phyloP scores from a whole-genome alignment of 2,888 invertebrate genomes.

The Rhogogaster chlorosoma region DNA sequence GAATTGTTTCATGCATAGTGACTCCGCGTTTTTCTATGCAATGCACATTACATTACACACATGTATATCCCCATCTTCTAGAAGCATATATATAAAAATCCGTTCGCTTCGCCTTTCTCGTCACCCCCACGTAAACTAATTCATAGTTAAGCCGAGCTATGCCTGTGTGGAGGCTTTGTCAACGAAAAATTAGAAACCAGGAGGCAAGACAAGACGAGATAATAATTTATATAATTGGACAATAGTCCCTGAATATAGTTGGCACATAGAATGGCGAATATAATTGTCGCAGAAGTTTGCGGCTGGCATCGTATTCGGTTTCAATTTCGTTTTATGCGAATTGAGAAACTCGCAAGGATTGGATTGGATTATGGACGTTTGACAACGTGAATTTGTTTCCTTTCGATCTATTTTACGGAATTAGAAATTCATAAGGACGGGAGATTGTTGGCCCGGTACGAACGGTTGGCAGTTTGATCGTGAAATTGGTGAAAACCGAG shows the following conservation, averaged over 20 bases:
- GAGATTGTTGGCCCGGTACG: not conserved
- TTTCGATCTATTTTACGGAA: not conserved
- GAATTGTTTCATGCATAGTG: constrained; percentile 37
- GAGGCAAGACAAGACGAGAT: not conserved
- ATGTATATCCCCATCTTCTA: not conserved
- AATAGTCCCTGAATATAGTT: not conserved
- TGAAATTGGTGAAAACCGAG: constrained; percentile 38
- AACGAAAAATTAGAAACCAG: not conserved
- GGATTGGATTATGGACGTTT: no score
- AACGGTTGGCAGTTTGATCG: constrained; percentile 1
- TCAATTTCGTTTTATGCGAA: not conserved
- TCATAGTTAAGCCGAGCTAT: not conserved
- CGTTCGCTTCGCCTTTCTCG: not conserved
- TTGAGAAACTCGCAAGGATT: not conserved
- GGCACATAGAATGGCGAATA: not conserved
- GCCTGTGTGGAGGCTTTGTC: not conserved
- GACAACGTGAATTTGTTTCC: not conserved
- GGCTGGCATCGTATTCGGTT: not conserved
- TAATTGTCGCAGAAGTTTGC: not conserved
- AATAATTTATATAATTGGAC: not conserved
- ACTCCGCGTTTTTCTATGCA: not conserved
- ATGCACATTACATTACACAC: not conserved
- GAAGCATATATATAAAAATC: not conserved
- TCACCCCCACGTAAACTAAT: not conserved
- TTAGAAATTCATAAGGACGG: not conserved